Conservation (phyloP, 2,888 invertebrate species). For the Stomorhina lunata region DNA sequence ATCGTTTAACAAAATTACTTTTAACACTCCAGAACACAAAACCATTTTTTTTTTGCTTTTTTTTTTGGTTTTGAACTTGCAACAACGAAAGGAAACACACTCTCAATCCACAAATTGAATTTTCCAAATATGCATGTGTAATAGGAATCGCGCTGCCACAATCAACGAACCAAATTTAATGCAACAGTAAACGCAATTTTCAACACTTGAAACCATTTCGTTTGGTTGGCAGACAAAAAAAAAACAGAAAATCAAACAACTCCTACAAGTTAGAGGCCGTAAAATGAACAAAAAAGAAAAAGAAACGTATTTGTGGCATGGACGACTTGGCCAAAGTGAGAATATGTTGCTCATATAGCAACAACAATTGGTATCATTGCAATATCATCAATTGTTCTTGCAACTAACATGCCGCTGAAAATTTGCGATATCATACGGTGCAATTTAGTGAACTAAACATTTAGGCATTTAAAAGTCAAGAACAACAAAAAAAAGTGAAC, state of each 20-base stretch:
- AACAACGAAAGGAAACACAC: not conserved
- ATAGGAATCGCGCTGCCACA: not conserved
- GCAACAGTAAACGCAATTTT: constrained; percentile 32
- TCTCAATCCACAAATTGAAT: constrained; percentile 50
- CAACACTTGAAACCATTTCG: constrained; percentile 47
- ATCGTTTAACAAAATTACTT: constrained; percentile 63
- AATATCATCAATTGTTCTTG: constrained; percentile 63
- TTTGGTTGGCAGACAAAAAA: not conserved
- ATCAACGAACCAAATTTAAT: constrained; percentile 1
- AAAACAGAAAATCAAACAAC: constrained; percentile 28
- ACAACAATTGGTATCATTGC: constrained; percentile 60
- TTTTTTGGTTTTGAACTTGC: not conserved
- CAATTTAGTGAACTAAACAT: constrained; percentile 59
- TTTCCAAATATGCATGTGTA: constrained; percentile 34
- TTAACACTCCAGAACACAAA: constrained; percentile 52
- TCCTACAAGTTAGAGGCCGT: constrained; percentile 57
- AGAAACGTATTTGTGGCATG: constrained; percentile 3
- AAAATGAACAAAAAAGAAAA: not conserved
- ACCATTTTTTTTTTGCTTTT: not conserved
- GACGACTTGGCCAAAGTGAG: not conserved
- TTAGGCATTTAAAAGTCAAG: constrained; percentile 27
- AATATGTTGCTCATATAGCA: constrained; percentile 34
- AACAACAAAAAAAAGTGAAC: not conserved
- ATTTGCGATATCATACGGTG: constrained; percentile 54
- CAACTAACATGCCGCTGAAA: constrained; percentile 63